A percentile compares a stretch with the other conserved stretches of the same genome.
Evolutionary conservation across 2,888 invertebrate genomes (phyloP).

Genomic region (Pseudoips prasinana): DNA sequence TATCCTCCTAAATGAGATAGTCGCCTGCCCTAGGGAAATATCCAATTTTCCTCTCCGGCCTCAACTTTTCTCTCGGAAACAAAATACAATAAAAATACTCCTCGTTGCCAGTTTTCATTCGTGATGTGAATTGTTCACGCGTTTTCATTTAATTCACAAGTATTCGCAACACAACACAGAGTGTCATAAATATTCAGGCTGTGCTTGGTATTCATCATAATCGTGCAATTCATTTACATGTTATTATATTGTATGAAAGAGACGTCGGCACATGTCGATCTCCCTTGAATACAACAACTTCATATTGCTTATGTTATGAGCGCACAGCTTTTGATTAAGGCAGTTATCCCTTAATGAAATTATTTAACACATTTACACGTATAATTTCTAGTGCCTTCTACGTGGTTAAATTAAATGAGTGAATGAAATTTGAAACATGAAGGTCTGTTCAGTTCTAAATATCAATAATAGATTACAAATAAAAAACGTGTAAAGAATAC

Average conservation of each 20-base stretch:
- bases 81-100: slow-evolving; percentile 30
- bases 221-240: slow-evolving; percentile 70
- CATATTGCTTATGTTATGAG: too few species aligned
- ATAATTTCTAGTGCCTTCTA: too few species aligned
- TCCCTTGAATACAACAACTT: too few species aligned
- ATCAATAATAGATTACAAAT: too few species aligned
- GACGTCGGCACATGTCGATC: too few species aligned
- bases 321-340: too few species aligned
- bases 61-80: slow-evolving; percentile 22
- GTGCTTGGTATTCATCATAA: slow-evolving; percentile 65
- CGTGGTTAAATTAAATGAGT: too few species aligned
- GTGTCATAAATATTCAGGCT: slow-evolving; percentile 64
- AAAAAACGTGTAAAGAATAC: too few species aligned
- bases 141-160: slow-evolving; percentile 52
- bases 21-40: slow-evolving; percentile 22
- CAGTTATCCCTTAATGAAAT: too few species aligned
- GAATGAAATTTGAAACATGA: too few species aligned
- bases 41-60: slow-evolving; percentile 27
- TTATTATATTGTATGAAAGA: slow-evolving; percentile 57
- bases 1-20: slow-evolving; percentile 14
- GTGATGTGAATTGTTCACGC: slow-evolving; percentile 46
- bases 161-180: slow-evolving; percentile 39
- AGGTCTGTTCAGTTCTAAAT: too few species aligned
- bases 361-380: too few species aligned
- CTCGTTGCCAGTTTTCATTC: slow-evolving; percentile 39